Conservation (phyloP, 2,797 vertebrate species). For the Carcharodon carcharias region DNA sequence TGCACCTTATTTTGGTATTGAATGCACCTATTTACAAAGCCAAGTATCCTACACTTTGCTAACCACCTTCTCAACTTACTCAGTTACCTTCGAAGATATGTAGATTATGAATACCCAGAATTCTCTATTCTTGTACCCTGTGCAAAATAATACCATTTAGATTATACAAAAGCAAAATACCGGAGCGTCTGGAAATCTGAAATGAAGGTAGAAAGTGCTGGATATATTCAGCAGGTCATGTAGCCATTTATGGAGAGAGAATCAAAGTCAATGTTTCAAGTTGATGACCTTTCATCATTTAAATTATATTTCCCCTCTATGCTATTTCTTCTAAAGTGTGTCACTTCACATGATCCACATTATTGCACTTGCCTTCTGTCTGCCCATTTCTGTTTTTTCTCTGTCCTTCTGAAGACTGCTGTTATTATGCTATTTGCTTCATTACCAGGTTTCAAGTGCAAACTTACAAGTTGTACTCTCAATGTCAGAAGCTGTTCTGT, state of each 20-base stretch:
- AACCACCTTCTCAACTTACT: too few species aligned
- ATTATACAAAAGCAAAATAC: background rate
- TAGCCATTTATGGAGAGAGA: background rate
- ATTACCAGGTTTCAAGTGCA: background rate
- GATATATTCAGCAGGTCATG: background rate
- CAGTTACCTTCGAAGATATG: too few species aligned
- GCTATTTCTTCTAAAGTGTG: background rate
- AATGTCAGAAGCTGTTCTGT: background rate
- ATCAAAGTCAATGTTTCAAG: too few species aligned
- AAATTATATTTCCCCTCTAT: background rate
- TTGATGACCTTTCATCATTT: too few species aligned
- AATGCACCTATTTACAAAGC: too few species aligned
- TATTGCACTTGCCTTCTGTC: background rate
- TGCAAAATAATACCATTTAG: too few species aligned
- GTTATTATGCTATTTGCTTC: background rate
- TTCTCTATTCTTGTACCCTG: too few species aligned
- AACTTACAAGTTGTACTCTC: background rate
- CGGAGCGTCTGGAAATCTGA: background rate
- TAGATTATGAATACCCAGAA: too few species aligned
- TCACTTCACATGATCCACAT: background rate
- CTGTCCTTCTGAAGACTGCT: background rate
- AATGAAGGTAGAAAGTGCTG: background rate
- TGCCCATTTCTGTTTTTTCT: background rate
- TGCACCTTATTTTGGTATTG: too few species aligned
- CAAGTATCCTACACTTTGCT: too few species aligned